Conservation (phyloP, 2,113 vertebrate genomes). For the Loxodonta africana region DNA sequence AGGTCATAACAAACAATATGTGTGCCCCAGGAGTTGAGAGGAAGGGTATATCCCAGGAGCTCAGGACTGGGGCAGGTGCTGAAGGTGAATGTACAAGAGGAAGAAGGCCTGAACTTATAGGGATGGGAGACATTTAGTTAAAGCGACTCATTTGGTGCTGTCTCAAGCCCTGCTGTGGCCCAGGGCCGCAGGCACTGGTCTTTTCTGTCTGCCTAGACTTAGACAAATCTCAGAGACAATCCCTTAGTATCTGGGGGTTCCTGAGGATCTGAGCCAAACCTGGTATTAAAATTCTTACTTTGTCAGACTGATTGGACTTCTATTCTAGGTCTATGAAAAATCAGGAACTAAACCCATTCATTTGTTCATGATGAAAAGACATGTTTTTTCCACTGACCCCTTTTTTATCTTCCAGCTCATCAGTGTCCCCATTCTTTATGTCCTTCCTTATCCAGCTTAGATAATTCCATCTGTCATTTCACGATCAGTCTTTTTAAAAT, state of each 20-base stretch:
- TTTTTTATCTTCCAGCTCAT: not conserved
- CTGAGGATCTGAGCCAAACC: not conserved
- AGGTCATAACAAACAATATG: not conserved
- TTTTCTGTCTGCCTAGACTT: not conserved
- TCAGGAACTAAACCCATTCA: not conserved
- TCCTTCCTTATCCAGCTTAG: not conserved
- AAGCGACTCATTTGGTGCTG: not conserved
- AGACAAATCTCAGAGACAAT: not conserved
- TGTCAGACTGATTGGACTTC: not conserved
- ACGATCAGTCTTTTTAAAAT: too few relatives aligned
- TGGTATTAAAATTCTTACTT: slow-evolving; percentile 1
- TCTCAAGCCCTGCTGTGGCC: not conserved
- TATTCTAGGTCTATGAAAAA: not conserved
- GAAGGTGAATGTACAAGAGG: not conserved
- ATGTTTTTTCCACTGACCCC: not conserved
- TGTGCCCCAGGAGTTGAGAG: not conserved
- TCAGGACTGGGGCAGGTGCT: not conserved
- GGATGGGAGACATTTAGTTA: not conserved
- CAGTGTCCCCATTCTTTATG: too few relatives aligned
- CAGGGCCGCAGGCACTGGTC: not conserved
- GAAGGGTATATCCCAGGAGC: not conserved
- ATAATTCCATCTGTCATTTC: not conserved
- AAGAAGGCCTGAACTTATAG: not conserved
- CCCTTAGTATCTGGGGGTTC: not conserved
- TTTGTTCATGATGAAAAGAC: not conserved